These are phyloP conservation scores for Trachurus trachurus DNA, from an alignment of 2,797 vertebrate species.

Conservation along the genomic window DNA sequence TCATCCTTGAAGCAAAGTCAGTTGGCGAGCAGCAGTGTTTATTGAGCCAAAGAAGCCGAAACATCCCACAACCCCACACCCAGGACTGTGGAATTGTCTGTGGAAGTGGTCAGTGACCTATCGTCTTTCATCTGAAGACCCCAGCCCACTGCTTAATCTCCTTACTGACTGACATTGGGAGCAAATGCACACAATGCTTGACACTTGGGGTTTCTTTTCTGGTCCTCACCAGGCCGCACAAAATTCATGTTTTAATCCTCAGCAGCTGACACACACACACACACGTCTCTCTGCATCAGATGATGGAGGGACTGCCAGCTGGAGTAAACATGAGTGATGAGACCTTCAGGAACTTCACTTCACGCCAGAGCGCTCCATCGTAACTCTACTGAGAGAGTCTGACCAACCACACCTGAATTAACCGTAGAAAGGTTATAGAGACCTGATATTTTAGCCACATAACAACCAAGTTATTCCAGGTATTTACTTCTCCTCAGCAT, in stretches of 20 bases:
- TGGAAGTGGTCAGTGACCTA: constrained; percentile 31
- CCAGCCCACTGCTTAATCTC: constrained; percentile 31
- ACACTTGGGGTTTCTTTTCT: constrained; percentile 41
- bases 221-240: constrained; percentile 16
- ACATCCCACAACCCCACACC: constrained; percentile 38
- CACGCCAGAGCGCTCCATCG: no score
- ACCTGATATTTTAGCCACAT: no score
- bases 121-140: constrained; percentile 54
- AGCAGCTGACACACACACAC: constrained; percentile 58
- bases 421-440: no score
- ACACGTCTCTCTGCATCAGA: constrained; percentile 25
- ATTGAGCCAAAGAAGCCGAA: constrained; percentile 51
- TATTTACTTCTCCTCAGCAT: no score
- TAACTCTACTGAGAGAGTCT: no score
- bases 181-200: constrained; percentile 41
- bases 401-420: not conserved
- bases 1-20: constrained; percentile 51
- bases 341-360: constrained; percentile 4
- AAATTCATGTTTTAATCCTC: constrained; percentile 53
- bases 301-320: constrained; percentile 19
- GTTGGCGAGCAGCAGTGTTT: constrained; percentile 37
- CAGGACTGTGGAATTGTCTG: constrained; percentile 30
- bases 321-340: not conserved
- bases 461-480: no score
- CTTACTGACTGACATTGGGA: constrained; percentile 55